A percentile compares a stretch with the other conserved stretches of the same genome.
These are phyloP conservation scores for Ypsolopha sequella DNA, from an alignment of 2,888 invertebrate genomes.

Conservation along the genomic window DNA sequence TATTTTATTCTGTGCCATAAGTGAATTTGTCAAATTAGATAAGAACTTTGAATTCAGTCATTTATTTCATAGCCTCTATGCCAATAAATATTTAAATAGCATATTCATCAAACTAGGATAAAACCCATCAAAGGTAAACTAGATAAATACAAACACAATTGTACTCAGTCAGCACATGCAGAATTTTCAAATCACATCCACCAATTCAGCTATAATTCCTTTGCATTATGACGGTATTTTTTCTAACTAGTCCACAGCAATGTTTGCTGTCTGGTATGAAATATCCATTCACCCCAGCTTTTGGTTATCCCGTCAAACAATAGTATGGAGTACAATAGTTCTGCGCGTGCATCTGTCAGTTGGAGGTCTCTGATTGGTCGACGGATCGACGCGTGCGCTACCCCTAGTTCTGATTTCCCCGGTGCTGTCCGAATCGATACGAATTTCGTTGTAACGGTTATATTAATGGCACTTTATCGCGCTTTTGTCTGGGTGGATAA, in stretches of 20 bases:
- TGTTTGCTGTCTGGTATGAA: conserved; percentile 42
- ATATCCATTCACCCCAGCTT: conserved; percentile 32
- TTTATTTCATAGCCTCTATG: too few relatives aligned
- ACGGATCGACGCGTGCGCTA: conserved; percentile 24
- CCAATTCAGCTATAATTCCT: background rate
- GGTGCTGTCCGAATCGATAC: conserved; percentile 51
- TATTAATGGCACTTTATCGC: background rate
- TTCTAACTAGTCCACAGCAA: background rate
- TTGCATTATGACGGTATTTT: background rate
- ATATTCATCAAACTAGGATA: too few relatives aligned
- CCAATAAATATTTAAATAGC: too few relatives aligned
- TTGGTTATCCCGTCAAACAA: conserved; percentile 36
- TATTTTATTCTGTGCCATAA: too few relatives aligned
- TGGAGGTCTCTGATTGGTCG: conserved; percentile 34
- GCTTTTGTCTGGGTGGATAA: too few relatives aligned
- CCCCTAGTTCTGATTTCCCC: conserved; percentile 58
- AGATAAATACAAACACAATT: too few relatives aligned
- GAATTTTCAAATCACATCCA: too few relatives aligned
- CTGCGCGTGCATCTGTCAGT: conserved; percentile 56
- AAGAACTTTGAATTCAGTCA: too few relatives aligned
- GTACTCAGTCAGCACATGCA: too few relatives aligned
- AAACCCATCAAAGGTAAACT: too few relatives aligned
- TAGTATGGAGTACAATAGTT: conserved; percentile 41
- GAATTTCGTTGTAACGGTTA: conserved; percentile 46
- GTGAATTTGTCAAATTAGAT: too few relatives aligned